Conservation (phyloP, 2,113 vertebrate species). For the Hippolais icterina region DNA sequence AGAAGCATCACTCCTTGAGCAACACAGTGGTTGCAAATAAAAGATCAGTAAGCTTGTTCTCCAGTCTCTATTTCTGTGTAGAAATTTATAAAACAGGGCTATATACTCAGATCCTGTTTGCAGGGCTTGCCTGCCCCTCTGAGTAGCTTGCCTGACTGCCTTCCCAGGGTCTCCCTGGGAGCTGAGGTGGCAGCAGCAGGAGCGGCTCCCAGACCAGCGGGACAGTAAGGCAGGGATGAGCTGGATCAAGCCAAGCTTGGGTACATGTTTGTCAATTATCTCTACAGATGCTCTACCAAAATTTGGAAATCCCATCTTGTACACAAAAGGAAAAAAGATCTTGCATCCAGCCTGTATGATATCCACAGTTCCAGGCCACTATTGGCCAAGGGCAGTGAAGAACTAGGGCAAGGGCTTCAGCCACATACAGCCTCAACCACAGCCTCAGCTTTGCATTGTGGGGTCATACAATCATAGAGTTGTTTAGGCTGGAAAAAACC, state of each 20-base stretch:
- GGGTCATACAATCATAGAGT: background rate
- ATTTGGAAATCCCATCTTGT: background rate
- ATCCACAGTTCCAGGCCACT: background rate
- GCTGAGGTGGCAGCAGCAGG: background rate
- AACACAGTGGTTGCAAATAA: background rate
- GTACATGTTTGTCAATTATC: background rate
- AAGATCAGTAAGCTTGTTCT: background rate
- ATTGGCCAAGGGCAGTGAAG: fast-evolving
- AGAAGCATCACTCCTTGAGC: background rate
- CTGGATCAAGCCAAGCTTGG: background rate
- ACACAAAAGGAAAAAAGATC: background rate
- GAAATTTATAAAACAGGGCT: background rate
- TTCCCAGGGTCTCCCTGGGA: background rate
- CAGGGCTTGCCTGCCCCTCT: background rate
- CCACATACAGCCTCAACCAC: background rate
- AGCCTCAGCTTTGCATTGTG: background rate
- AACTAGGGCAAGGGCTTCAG: background rate
- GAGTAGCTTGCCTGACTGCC: background rate
- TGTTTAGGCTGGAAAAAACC: background rate
- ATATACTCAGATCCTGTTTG: background rate
- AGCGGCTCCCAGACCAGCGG: fast-evolving
- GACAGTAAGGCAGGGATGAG: background rate
- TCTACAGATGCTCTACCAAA: background rate
- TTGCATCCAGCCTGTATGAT: fast-evolving
- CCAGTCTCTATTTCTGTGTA: background rate